Percentiles rank a stretch among this genome's conserved stretches.
phyloP scores from a whole-genome alignment of 2,113 vertebrate species.

The Muntiacus reevesi region DNA sequence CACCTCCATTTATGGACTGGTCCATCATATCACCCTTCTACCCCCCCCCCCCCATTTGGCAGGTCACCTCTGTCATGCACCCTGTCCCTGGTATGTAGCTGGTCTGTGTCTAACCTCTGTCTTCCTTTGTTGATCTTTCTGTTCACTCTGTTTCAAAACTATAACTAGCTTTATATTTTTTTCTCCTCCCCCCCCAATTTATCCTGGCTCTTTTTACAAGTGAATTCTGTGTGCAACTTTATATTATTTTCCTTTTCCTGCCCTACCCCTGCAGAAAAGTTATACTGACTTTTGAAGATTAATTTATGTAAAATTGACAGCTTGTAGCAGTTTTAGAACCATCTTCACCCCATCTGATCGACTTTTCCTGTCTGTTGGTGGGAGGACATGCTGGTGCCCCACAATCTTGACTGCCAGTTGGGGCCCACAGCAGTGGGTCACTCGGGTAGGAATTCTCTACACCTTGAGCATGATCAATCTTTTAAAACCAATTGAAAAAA shows the following conservation, averaged over 20 bases:
- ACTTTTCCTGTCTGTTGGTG: background rate
- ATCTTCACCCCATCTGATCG: background rate
- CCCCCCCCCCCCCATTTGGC: accelerated
- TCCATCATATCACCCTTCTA: background rate
- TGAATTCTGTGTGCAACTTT: background rate
- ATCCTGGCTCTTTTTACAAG: background rate
- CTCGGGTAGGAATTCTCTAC: background rate
- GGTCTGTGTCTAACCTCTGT: background rate
- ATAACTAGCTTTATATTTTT: background rate
- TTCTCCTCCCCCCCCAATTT: background rate
- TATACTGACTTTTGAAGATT: background rate
- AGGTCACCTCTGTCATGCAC: background rate
- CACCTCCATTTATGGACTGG: background rate
- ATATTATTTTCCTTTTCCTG: background rate
- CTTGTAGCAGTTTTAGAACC: background rate
- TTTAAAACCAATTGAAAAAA: background rate
- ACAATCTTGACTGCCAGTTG: background rate
- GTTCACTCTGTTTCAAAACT: background rate
- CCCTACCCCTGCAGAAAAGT: background rate
- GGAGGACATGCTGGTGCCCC: background rate
- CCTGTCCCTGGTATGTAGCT: background rate
- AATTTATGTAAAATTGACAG: background rate
- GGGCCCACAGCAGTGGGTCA: background rate
- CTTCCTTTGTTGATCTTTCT: slow-evolving; percentile 6
- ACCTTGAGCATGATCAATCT: background rate